phyloP scores from a whole-genome alignment of 1,140 invertebrate species.

The Lithobius niger region DNA sequence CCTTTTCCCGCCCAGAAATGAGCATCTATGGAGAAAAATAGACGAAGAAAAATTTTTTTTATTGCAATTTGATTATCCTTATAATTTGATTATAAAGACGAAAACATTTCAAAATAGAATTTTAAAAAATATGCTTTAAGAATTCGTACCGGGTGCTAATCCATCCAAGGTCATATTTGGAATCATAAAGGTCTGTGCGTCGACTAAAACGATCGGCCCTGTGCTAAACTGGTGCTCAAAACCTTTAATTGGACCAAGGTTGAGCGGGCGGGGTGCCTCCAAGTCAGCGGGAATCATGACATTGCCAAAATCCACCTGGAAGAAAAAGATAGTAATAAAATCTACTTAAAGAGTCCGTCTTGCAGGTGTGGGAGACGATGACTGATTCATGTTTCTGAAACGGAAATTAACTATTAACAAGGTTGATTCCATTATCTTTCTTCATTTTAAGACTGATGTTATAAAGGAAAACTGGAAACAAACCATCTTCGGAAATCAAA shows the following conservation, averaged over 20 bases:
- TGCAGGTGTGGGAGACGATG: too few relatives aligned
- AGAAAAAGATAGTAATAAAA: not conserved
- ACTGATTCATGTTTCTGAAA: too few relatives aligned
- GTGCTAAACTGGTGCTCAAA: slow-evolving; percentile 71
- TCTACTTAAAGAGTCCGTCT: too few relatives aligned
- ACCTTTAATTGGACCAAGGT: slow-evolving; percentile 48
- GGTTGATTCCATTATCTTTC: too few relatives aligned
- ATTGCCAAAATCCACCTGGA: slow-evolving; percentile 78
- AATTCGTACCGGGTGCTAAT: slow-evolving; percentile 61
- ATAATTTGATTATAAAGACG: too few relatives aligned
- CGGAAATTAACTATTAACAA: too few relatives aligned
- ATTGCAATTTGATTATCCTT: not conserved
- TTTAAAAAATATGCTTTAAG: not conserved
- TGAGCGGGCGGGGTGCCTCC: slow-evolving; percentile 68
- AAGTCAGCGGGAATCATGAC: slow-evolving; percentile 59
- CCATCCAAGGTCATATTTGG: slow-evolving; percentile 79
- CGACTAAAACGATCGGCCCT: slow-evolving; percentile 70
- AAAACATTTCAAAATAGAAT: too few relatives aligned
- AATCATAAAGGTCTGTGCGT: slow-evolving; percentile 75
- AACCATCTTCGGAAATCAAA: too few relatives aligned
- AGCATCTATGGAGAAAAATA: slow-evolving; percentile 48
- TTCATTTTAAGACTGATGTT: too few relatives aligned
- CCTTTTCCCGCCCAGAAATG: slow-evolving; percentile 82
- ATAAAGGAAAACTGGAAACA: too few relatives aligned
- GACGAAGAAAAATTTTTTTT: not conserved